phyloP scores from a whole-genome alignment of 2,888 invertebrate genomes.

The Ametastegia equiseti region DNA sequence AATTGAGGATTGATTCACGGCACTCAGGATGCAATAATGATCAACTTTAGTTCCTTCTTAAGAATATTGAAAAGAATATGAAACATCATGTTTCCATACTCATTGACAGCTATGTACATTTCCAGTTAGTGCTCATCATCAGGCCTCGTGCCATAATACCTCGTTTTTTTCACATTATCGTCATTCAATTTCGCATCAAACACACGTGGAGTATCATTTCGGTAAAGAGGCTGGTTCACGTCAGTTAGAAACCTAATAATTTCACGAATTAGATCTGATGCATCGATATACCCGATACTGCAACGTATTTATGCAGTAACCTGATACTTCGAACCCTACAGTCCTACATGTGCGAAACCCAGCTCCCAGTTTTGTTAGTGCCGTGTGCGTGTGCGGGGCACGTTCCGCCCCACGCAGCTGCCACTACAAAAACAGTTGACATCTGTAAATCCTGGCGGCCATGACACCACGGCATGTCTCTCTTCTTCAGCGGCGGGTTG shows the following conservation, averaged over 20 bases:
- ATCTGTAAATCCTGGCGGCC: constrained; percentile 66
- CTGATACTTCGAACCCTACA: constrained; percentile 56
- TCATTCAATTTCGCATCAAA: neutral
- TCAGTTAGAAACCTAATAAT: constrained; percentile 12
- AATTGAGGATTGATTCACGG: neutral
- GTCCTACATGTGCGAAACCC: constrained; percentile 46
- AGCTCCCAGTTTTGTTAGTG: constrained; percentile 42
- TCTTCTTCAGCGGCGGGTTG: constrained; percentile 43
- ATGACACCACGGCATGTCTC: constrained; percentile 46
- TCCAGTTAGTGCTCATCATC: neutral
- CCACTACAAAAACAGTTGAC: constrained; percentile 70
- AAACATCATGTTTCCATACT: neutral
- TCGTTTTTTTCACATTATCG: neutral
- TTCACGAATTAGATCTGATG: constrained; percentile 37
- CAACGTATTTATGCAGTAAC: constrained; percentile 65
- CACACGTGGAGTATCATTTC: neutral
- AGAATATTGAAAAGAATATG: constrained; percentile 30
- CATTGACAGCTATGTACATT: neutral
- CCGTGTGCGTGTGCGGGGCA: constrained; percentile 54
- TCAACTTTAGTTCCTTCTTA: neutral
- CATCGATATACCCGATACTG: constrained; percentile 40
- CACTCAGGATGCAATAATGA: constrained; percentile 31
- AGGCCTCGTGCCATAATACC: neutral
- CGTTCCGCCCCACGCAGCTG: constrained; percentile 67
- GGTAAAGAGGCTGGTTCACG: neutral